Evolutionary conservation across 2,113 vertebrate genomes (phyloP).

Genomic region (zebrafish (Danio rerio)): DNA sequence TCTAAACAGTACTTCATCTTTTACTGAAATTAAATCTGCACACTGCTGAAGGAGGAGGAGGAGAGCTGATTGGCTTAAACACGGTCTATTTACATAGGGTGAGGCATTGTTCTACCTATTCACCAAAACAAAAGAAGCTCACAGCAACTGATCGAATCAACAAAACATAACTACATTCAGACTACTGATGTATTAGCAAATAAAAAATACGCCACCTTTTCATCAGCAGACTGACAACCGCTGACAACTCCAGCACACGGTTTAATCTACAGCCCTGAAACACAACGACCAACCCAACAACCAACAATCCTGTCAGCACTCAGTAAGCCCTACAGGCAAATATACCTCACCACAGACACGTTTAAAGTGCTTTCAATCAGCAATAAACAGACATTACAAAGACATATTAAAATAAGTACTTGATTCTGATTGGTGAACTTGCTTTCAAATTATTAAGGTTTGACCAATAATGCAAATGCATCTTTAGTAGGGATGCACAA

Average conservation of each 20-base stretch:
- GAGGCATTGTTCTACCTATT: slow-evolving; percentile 17
- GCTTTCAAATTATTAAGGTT: background rate
- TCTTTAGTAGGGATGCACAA: too few species aligned
- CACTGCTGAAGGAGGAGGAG: background rate
- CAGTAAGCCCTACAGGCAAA: slow-evolving; percentile 17
- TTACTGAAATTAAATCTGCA: background rate
- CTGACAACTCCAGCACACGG: background rate
- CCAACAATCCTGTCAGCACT: background rate
- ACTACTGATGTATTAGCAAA: background rate
- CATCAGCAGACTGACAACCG: background rate
- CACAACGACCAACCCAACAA: background rate
- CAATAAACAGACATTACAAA: background rate
- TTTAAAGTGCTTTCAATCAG: slow-evolving; percentile 1
- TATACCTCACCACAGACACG: background rate
- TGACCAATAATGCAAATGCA: background rate
- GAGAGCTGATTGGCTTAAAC: background rate
- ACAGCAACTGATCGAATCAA: background rate
- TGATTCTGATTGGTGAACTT: background rate
- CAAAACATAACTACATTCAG: background rate
- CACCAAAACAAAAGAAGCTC: slow-evolving; percentile 12
- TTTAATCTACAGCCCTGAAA: slow-evolving; percentile 10
- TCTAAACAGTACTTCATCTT: background rate
- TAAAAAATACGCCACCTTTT: background rate
- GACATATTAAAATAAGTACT: background rate
- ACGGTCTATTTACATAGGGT: slow-evolving; percentile 4